Evolutionary conservation across 2,113 vertebrate genomes (phyloP), one percentile per base, ranked within the genome.

Genomic region (Enhydra lutris): DNA sequence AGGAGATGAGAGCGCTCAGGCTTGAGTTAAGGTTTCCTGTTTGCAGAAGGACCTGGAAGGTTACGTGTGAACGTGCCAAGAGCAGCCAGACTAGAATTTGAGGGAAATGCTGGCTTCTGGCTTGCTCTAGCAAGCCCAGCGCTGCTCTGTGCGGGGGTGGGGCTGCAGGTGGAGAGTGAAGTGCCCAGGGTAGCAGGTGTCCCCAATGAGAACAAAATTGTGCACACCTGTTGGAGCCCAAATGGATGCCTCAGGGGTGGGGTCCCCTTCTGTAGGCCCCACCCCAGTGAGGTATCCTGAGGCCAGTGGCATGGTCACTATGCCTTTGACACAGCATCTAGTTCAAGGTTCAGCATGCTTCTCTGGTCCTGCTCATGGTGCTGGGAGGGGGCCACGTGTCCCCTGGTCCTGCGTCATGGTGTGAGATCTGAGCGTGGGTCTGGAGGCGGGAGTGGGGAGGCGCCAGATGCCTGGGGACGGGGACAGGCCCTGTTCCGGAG

Each of bases 331-430:
- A n/a, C 47, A 47, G 61, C 1, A 0, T 8, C 83, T 31, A 15
- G 34, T 24, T 24, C 23, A 55, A 50, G 14, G n/a, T 23, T 34
- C 34, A n/a, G 31, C 45, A 47, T 52, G 76, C 18, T 52, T 21
- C 57, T 4, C 82, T 7, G 26, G 17, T 21, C 39, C 59, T 20
- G 17, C 5, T 7, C 29, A 42, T 20, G 3, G 5, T 39, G 34
- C 84, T 18, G 29, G 18, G 29, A 20, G 17, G 31, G 31, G 23
- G 59, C 63, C 9, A 7, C 3, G 7, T 26, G 45, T 36, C 21
- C 34, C 14, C 31, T 1, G 45, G 31, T n/a, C 36, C 50, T 15
- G 4, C 52, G 2, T 13, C 17, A 1, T 0, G 1, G 2, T 21
- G 10, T 1, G 6, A 9, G 47, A 18, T 10, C 65, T 21, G 17